phyloP scores from a whole-genome alignment of 2,797 vertebrate genomes.

The Zonotrichia albicollis region DNA sequence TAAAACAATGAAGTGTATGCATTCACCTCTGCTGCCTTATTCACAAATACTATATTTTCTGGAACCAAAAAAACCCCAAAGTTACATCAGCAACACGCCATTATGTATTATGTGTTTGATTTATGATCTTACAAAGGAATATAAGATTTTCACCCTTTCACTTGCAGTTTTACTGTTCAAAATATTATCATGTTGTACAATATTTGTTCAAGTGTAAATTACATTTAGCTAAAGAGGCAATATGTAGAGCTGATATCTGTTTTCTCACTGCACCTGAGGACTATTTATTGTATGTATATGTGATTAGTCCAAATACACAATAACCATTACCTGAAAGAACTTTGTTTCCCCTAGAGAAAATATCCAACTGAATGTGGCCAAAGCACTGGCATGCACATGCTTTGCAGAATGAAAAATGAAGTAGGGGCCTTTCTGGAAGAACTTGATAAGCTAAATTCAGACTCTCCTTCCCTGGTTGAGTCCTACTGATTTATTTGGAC shows the following conservation, averaged over 20 bases:
- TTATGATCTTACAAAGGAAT: neutral
- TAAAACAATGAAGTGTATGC: neutral
- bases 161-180: neutral
- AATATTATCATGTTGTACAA: neutral
- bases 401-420: neutral
- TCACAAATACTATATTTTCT: neutral
- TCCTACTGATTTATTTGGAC: neutral
- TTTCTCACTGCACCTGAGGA: neutral
- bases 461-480: neutral
- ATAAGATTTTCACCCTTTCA: neutral
- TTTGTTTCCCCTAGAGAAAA: neutral
- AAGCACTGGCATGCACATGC: neutral
- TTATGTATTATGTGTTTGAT: neutral
- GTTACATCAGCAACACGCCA: neutral
- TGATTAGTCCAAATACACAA: neutral
- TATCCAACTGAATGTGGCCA: fast-evolving
- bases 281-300: neutral
- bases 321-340: neutral
- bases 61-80: neutral
- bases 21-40: neutral
- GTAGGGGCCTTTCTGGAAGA: neutral
- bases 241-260: neutral
- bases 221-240: neutral
- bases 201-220: neutral
- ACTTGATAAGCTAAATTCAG: neutral